Percentiles rank a stretch among this genome's conserved stretches.
These are phyloP conservation scores for Plebejus argus DNA, from an alignment of 2,888 invertebrate genomes.

Conservation along the genomic window DNA sequence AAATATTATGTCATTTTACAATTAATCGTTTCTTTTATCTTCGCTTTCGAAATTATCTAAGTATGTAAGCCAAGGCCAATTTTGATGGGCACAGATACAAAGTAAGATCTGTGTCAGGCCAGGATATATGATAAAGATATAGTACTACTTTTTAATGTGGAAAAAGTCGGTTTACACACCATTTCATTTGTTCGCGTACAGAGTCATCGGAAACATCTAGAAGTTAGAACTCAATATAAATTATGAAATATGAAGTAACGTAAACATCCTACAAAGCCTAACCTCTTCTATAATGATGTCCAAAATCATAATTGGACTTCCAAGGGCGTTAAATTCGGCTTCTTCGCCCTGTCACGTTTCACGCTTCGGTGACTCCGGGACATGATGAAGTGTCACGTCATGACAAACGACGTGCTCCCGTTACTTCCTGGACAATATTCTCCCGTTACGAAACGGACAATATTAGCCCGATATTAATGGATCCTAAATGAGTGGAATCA, in stretches of 20 bases:
- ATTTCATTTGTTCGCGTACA: too few relatives aligned
- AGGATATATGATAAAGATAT: too few relatives aligned
- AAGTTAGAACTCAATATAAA: background rate
- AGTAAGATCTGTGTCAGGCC: too few relatives aligned
- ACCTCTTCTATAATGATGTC: conserved; percentile 20
- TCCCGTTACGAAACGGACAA: conserved; percentile 4
- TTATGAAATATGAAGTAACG: too few relatives aligned
- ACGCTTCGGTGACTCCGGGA: conserved; percentile 64
- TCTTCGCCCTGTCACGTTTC: conserved; percentile 58
- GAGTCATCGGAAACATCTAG: background rate
- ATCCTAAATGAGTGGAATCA: conserved; percentile 22
- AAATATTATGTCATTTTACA: too few relatives aligned
- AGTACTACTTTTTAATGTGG: too few relatives aligned
- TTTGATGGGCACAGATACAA: too few relatives aligned
- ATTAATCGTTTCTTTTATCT: too few relatives aligned
- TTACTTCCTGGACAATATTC: conserved; percentile 47
- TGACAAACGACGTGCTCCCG: conserved; percentile 73
- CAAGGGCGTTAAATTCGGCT: conserved; percentile 45
- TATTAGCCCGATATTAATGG: conserved; percentile 24
- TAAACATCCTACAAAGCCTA: background rate
- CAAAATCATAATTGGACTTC: conserved; percentile 45
- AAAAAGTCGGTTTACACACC: too few relatives aligned
- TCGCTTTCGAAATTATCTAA: too few relatives aligned
- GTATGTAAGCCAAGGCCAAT: too few relatives aligned
- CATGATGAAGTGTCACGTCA: conserved; percentile 74